phyloP scores from a whole-genome alignment of 1,140 invertebrate genomes.

The Drosophila oshimai region DNA sequence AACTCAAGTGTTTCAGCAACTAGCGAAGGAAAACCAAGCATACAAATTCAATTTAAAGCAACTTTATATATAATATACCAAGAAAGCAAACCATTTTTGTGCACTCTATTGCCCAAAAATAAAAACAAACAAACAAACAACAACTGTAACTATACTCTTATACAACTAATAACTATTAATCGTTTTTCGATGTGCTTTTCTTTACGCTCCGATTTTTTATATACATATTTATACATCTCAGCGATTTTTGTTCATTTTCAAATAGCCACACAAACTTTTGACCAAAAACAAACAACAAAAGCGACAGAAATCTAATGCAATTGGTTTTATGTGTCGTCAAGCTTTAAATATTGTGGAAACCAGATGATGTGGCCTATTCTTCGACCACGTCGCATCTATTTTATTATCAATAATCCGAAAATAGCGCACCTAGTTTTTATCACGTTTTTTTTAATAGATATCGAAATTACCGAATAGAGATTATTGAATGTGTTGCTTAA shows the following conservation, averaged over 20 bases:
- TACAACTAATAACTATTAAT: conserved; percentile 44
- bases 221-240: conserved; percentile 26
- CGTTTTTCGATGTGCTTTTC: conserved; percentile 66
- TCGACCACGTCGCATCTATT: conserved; percentile 5
- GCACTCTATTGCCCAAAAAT: conserved; percentile 38
- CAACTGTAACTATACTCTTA: conserved; percentile 50
- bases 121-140: conserved; percentile 2
- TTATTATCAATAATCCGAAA: conserved; percentile 1
- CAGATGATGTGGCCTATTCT: conserved; percentile 1
- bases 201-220: conserved; percentile 54
- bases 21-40: conserved; percentile 19
- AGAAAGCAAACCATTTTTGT: conserved; percentile 30
- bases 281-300: conserved; percentile 18
- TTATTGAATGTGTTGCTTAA: conserved; percentile 17
- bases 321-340: conserved; percentile 23
- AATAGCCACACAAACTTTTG: conserved; percentile 34
- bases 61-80: conserved; percentile 23
- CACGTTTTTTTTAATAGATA: conserved; percentile 15
- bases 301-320: conserved; percentile 1
- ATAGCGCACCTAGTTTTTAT: conserved; percentile 23
- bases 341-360: conserved; percentile 36
- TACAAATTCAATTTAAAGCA: conserved; percentile 23
- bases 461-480: conserved; percentile 25
- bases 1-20: conserved; percentile 65
- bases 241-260: conserved; percentile 28